These are phyloP conservation scores for Diglossa cyanea DNA, from an alignment of 2,797 vertebrate species.

Conservation along the genomic window DNA sequence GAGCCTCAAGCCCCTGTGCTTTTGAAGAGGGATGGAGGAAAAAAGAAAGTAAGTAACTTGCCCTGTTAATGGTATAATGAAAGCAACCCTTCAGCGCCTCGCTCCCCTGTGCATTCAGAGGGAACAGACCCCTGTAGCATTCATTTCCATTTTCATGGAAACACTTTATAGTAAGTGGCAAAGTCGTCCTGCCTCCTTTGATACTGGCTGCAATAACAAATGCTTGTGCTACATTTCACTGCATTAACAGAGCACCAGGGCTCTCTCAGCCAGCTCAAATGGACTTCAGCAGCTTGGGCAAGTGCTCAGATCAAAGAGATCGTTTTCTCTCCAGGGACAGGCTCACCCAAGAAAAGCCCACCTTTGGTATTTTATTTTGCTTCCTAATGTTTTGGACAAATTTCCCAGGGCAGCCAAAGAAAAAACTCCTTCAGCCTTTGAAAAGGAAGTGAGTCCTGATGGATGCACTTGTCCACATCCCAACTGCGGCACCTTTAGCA, in stretches of 20 bases:
- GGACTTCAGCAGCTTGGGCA: neutral
- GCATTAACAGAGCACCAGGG: neutral
- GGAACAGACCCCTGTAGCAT: neutral
- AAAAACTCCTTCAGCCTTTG: neutral
- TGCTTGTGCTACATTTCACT: neutral
- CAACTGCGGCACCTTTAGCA: neutral
- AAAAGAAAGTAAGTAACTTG: neutral
- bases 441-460: neutral
- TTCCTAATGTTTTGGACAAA: neutral
- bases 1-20: neutral
- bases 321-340: neutral
- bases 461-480: neutral
- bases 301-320: neutral
- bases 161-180: conserved; percentile 2
- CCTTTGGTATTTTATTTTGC: neutral
- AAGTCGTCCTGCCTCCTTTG: conserved; percentile 9
- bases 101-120: neutral
- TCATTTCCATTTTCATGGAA: conserved; percentile 35
- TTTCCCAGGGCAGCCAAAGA: neutral
- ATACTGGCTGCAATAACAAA: neutral
- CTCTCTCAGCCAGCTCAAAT: neutral
- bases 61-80: conserved; percentile 26
- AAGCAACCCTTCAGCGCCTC: neutral
- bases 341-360: neutral
- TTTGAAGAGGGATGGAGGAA: neutral